Percentiles rank a stretch among this genome's conserved stretches.
Evolutionary conservation across 2,797 vertebrate genomes (phyloP).

Genomic region (Hafferia zeledoni): DNA sequence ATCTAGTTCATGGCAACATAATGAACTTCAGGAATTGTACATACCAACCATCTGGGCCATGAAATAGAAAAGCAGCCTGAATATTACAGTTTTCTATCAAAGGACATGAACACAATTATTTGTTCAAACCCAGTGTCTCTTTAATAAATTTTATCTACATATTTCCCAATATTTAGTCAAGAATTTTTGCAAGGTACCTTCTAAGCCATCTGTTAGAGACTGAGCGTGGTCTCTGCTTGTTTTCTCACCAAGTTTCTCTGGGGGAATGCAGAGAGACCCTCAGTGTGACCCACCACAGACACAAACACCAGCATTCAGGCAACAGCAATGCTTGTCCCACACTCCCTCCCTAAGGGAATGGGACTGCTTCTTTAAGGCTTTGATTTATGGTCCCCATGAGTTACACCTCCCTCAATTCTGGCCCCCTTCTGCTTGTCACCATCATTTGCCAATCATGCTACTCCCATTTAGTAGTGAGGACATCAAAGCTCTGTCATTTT

Average conservation of each 20-base stretch:
- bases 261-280: not conserved
- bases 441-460: not conserved
- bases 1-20: not conserved
- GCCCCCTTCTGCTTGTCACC: not conserved
- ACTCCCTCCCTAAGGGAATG: not conserved
- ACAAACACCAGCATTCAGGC: not conserved
- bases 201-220: not conserved
- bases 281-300: accelerated
- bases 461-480: not conserved
- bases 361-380: not conserved
- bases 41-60: not conserved
- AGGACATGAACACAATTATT: not conserved
- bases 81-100: not conserved
- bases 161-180: not conserved
- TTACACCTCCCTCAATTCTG: not conserved
- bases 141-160: not conserved
- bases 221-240: not conserved
- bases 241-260: not conserved
- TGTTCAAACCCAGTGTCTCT: not conserved
- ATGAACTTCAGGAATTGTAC: not conserved
- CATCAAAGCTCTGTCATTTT: not conserved
- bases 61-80: not conserved
- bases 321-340: not conserved
- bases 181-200: not conserved
- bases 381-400: not conserved